Evolutionary conservation across 2,797 vertebrate species (phyloP).

Genomic region (Scolopax rusticola): DNA sequence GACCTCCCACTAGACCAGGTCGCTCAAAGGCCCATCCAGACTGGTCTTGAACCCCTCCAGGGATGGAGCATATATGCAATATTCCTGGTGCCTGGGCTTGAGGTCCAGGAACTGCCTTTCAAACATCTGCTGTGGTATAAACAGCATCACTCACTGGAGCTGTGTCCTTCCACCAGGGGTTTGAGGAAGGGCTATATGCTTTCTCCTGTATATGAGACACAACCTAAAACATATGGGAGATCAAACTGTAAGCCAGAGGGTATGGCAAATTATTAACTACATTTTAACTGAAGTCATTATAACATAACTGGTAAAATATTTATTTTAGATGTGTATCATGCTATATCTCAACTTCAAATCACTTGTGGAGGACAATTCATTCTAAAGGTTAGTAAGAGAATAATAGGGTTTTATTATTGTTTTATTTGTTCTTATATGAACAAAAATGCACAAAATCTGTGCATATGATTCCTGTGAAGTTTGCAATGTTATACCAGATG

Average conservation of each 20-base stretch:
- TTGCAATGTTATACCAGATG: background rate
- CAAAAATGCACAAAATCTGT: background rate
- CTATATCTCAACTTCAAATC: conserved; percentile 24
- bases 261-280: conserved; percentile 17
- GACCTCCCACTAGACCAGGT: too few species aligned
- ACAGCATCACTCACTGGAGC: background rate
- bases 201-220: background rate
- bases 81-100: background rate
- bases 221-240: background rate
- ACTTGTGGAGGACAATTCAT: background rate
- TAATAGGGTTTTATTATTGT: background rate
- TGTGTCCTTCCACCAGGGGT: background rate
- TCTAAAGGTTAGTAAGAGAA: background rate
- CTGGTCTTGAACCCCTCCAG: too few species aligned
- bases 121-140: background rate
- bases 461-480: background rate
- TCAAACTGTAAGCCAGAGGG: conserved; percentile 9
- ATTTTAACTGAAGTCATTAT: conserved; percentile 8
- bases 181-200: background rate
- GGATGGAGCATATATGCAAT: too few species aligned
- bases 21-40: too few species aligned
- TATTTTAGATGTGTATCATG: background rate
- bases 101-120: background rate
- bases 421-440: background rate
- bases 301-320: conserved; percentile 29